phyloP scores from a whole-genome alignment of 2,113 vertebrate species.

The Rattus rattus region DNA sequence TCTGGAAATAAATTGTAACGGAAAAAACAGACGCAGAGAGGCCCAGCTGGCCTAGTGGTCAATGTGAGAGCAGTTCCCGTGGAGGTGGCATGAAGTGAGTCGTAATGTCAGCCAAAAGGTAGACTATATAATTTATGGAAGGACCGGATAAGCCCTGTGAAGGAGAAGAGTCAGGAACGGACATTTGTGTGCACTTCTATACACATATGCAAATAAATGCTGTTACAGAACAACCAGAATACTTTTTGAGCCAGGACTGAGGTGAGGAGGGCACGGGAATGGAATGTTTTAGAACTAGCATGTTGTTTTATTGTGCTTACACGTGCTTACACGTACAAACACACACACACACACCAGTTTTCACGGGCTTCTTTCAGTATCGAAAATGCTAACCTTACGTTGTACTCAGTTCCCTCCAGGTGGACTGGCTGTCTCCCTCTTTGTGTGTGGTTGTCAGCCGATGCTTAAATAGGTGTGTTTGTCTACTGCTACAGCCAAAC shows the following conservation, averaged over 20 bases:
- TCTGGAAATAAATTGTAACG: conserved; percentile 21
- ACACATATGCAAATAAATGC: background rate
- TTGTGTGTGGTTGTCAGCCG: background rate
- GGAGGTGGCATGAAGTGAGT: background rate
- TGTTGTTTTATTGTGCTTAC: background rate
- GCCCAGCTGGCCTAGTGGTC: background rate
- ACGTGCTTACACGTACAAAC: too few relatives aligned
- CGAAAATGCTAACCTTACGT: background rate
- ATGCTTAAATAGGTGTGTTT: background rate
- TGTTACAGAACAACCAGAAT: background rate
- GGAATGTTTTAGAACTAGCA: conserved; percentile 17
- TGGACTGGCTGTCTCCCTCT: background rate
- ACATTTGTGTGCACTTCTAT: too few relatives aligned
- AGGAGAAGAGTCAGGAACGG: background rate
- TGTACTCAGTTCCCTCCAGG: background rate
- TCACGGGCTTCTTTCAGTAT: background rate
- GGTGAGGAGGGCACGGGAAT: background rate
- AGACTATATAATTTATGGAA: background rate
- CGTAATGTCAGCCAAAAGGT: background rate
- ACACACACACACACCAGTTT: background rate
- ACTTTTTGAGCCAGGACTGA: conserved; percentile 17
- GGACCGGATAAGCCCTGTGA: background rate
- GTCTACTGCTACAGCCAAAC: background rate
- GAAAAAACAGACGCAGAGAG: background rate
- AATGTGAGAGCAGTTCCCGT: background rate